A percentile compares a stretch with the other conserved stretches of the same genome.
phyloP scores from a whole-genome alignment of 2,888 invertebrate species.

The Drosophila peninsularis region DNA sequence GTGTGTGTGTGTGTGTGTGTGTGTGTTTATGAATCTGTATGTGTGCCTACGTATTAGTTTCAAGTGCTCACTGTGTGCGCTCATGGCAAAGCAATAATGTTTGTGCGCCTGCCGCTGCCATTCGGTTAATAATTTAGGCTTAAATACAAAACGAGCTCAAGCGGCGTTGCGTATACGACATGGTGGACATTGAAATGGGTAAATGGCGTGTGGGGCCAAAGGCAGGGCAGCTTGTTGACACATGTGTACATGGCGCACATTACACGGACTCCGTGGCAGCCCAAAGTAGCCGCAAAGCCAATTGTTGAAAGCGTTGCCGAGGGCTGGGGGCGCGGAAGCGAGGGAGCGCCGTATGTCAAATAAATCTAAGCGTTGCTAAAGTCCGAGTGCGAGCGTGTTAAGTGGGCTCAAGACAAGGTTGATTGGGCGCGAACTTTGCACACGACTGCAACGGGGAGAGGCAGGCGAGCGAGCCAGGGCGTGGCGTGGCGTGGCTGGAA shows the following conservation, averaged over 20 bases:
- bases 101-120: constrained; percentile 50
- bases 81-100: constrained; percentile 76
- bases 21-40: constrained; percentile 8
- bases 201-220: background rate
- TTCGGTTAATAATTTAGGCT: constrained; percentile 75
- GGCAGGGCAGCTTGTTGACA: constrained; percentile 63
- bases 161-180: constrained; percentile 66
- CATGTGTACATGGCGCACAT: constrained; percentile 48
- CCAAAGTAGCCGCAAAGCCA: constrained; percentile 76
- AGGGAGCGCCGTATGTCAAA: constrained; percentile 43
- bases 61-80: constrained; percentile 64
- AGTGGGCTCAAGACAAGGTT: constrained; percentile 75
- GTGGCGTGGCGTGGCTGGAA: constrained; percentile 3
- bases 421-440: constrained; percentile 71
- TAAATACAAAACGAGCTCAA: constrained; percentile 70
- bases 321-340: background rate
- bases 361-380: constrained; percentile 68
- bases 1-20: constrained; percentile 2
- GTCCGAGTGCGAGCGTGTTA: constrained; percentile 69
- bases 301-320: constrained; percentile 62
- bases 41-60: constrained; percentile 62
- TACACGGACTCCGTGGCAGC: constrained; percentile 26
- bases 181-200: constrained; percentile 49
- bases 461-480: background rate
- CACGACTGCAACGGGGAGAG: constrained; percentile 16